Conservation (phyloP, 2,113 vertebrate genomes). For the Oxyura jamaicensis region DNA sequence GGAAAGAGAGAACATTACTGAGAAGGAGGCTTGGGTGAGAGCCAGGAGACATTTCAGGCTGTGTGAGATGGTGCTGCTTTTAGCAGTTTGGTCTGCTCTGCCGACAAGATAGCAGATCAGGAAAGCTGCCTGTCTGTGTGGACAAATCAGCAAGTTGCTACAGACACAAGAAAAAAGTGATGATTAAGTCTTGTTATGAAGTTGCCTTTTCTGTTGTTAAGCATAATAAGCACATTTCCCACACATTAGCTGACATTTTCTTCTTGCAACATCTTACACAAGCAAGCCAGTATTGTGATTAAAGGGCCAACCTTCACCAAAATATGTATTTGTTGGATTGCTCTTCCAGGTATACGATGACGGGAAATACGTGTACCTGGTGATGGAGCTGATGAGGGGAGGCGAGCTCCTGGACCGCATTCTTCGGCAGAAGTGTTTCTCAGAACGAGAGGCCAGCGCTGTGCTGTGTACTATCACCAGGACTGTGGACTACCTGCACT, state of each 20-base stretch:
- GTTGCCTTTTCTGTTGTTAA: background rate
- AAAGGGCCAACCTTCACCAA: background rate
- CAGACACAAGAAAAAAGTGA: background rate
- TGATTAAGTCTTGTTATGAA: background rate
- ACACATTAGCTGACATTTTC: background rate
- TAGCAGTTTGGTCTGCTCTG: background rate
- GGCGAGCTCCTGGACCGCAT: conserved; percentile 92
- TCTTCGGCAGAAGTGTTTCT: conserved; percentile 87
- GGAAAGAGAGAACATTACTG: background rate
- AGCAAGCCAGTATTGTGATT: background rate
- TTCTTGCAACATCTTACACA: background rate
- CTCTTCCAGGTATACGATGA: conserved; percentile 89
- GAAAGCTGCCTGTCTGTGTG: background rate
- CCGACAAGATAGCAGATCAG: background rate
- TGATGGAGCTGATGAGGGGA: conserved; percentile 93
- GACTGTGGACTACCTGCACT: conserved; percentile 95
- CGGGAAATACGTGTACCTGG: conserved; percentile 88
- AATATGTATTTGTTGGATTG: rapidly evolving
- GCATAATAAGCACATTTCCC: background rate
- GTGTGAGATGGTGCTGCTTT: background rate
- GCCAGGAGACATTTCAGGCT: background rate
- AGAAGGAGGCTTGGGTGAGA: background rate
- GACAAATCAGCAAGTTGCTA: background rate
- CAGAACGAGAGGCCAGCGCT: conserved; percentile 89
- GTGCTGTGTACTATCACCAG: conserved; percentile 89